These are phyloP conservation scores for Agrotis ipsilon DNA, from an alignment of 2,888 invertebrate species.

Conservation along the genomic window DNA sequence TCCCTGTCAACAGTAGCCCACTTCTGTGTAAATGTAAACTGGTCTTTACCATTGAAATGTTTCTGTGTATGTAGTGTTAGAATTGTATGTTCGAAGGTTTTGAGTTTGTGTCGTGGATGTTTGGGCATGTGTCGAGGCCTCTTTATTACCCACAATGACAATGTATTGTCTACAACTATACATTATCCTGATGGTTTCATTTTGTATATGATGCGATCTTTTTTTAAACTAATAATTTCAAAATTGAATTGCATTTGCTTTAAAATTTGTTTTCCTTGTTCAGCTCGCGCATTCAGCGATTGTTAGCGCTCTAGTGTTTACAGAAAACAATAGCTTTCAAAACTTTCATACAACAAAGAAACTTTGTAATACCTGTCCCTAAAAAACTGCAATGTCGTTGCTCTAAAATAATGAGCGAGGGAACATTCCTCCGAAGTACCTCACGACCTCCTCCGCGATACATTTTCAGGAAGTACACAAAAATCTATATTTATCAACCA, in stretches of 20 bases:
- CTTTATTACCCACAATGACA: not conserved
- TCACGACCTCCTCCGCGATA: conserved; percentile 47
- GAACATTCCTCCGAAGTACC: conserved; percentile 25
- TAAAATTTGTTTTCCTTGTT: not conserved
- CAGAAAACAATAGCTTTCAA: not conserved
- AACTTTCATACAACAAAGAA: not conserved
- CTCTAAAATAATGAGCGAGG: conserved; percentile 12
- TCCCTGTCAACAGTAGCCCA: conserved; percentile 74
- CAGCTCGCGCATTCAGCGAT: too few species aligned
- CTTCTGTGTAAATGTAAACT: conserved; percentile 67
- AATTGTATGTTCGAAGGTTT: conserved; percentile 33
- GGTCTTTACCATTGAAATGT: conserved; percentile 59
- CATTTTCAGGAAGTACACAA: conserved; percentile 74
- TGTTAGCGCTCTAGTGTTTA: too few species aligned
- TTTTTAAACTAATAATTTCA: too few species aligned
- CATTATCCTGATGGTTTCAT: not conserved
- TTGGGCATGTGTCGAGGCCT: conserved; percentile 17
- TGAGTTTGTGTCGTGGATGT: conserved; percentile 20
- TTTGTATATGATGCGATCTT: not conserved
- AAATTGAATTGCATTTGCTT: too few species aligned
- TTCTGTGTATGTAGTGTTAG: conserved; percentile 37
- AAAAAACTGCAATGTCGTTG: not conserved
- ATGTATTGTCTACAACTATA: not conserved
- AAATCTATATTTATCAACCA: conserved; percentile 84
- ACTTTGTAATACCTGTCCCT: not conserved